Conservation (phyloP, 2,113 vertebrate species). For the Chaetorhynchus papuensis region DNA sequence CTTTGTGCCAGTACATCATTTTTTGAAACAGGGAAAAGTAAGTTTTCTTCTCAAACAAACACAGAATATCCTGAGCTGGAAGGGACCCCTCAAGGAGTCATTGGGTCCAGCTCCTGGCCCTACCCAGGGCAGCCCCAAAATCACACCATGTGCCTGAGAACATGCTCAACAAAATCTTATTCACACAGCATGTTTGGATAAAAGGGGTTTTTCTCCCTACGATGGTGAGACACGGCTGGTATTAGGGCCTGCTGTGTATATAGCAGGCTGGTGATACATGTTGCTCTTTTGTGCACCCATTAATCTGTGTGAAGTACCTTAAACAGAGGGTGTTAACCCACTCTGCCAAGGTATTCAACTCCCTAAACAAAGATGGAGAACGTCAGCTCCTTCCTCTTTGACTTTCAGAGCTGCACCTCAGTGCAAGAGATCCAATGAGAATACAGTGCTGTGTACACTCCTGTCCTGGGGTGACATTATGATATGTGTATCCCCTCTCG, state of each 20-base stretch:
- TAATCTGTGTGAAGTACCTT: not conserved
- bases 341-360: not conserved
- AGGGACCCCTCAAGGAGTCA: not conserved
- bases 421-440: not conserved
- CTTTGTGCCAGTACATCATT: not conserved
- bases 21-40: not conserved
- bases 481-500: too few species aligned
- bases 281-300: not conserved
- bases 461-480: too few species aligned
- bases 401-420: not conserved
- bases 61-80: not conserved
- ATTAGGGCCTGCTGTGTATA: not conserved
- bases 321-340: not conserved
- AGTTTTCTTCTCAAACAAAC: not conserved
- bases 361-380: not conserved
- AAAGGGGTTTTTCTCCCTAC: not conserved
- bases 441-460: not conserved
- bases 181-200: fast-evolving
- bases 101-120: not conserved
- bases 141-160: not conserved
- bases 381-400: not conserved
- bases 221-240: not conserved
- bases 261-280: not conserved
- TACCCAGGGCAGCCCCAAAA: not conserved
- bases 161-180: not conserved